Conservation (phyloP, 2,797 vertebrate species). For the Masticophis lateralis region DNA sequence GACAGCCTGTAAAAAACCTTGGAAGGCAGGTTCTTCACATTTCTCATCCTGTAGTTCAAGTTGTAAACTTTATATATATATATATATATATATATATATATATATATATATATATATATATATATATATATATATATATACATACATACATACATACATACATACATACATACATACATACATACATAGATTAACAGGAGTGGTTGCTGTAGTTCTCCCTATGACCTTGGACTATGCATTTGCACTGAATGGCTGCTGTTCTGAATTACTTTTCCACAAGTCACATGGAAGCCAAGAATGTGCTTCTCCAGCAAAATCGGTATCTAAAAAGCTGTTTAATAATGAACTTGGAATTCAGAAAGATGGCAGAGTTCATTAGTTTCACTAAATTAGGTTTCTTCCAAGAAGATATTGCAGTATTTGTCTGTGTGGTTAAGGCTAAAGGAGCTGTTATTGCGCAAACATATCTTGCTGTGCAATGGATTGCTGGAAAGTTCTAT, state of each 20-base stretch:
- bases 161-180: too few species aligned
- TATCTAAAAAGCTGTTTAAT: slow-evolving; percentile 17
- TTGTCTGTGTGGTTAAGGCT: background rate
- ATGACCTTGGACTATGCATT: slow-evolving; percentile 21
- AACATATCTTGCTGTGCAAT: background rate
- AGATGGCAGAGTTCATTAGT: slow-evolving; percentile 13
- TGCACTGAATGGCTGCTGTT: slow-evolving; percentile 2
- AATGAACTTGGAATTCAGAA: slow-evolving; percentile 16
- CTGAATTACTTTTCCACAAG: slow-evolving; percentile 23
- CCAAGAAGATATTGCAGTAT: background rate
- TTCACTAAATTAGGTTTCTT: background rate
- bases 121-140: too few species aligned
- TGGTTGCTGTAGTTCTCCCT: background rate
- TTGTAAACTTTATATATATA: background rate
- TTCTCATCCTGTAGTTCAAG: background rate
- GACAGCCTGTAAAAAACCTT: background rate
- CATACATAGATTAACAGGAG: background rate
- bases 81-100: too few species aligned
- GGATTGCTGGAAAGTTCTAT: background rate
- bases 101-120: too few species aligned
- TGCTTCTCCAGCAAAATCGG: slow-evolving; percentile 47
- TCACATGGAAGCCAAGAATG: slow-evolving; percentile 20
- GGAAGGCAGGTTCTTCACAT: background rate
- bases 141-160: too few species aligned
- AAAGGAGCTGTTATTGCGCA: background rate